Conservation (phyloP, 2,113 vertebrate species). For the Scolopax mira region DNA sequence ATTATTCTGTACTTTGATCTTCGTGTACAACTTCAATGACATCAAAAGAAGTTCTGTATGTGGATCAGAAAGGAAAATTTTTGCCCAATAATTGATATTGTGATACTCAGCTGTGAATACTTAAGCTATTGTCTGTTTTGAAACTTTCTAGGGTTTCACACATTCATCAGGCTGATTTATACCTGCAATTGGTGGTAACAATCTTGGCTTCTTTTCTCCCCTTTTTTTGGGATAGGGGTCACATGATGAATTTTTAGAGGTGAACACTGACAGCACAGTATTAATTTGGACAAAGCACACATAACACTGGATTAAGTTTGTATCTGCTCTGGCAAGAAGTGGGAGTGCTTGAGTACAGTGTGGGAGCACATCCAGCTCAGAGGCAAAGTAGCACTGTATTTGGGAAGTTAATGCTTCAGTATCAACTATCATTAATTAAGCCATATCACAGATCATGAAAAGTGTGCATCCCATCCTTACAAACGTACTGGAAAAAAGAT, state of each 20-base stretch:
- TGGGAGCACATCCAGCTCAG: neutral
- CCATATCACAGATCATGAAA: constrained; percentile 69
- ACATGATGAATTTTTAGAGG: neutral
- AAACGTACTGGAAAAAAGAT: constrained; percentile 22
- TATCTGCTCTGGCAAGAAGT: constrained; percentile 20
- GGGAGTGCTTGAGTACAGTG: neutral
- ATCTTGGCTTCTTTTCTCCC: neutral
- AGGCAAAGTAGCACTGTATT: neutral
- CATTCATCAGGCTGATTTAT: neutral
- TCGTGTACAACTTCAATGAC: neutral
- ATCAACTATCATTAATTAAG: constrained; percentile 61
- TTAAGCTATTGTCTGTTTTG: neutral
- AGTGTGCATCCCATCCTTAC: constrained; percentile 51
- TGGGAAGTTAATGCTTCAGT: constrained; percentile 26
- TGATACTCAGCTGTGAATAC: constrained; percentile 5
- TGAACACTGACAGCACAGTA: constrained; percentile 31
- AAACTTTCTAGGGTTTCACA: neutral
- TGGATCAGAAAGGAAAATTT: neutral
- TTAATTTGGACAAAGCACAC: constrained; percentile 15
- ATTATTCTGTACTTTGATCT: neutral
- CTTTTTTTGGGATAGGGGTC: neutral
- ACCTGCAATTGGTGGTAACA: neutral
- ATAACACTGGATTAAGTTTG: neutral
- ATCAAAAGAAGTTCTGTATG: neutral
- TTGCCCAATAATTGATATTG: neutral